Evolutionary conservation across 2,797 vertebrate genomes (phyloP), one percentile per base, ranked within the genome.

Genomic region (Anguilla obscura): DNA sequence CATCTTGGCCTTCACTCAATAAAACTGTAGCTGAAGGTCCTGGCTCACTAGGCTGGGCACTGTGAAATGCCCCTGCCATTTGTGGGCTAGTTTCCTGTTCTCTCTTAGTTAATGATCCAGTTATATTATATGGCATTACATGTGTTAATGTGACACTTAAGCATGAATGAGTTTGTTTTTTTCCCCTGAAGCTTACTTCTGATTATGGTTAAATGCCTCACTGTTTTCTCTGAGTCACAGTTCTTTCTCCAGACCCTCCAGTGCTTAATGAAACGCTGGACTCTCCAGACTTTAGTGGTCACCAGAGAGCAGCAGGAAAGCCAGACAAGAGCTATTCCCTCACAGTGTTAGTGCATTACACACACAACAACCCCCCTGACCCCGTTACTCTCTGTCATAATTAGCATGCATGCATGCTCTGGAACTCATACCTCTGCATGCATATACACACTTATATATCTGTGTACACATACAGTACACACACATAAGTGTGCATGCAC

Each of bases 161-260:
- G 63, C 36, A 83, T 50, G 58, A 66, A 50, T 54, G 52, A 50
- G 27, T 83, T 50, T 54, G 16, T 50, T 48, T 40, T 79, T 79
- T 24, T 16, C 16, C 33, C 14, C 33, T 76, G 74, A n/a, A 82
- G 40, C 18, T 82, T 50, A 50, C 5, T 24, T 16, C 66, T 76
- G 63, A 88, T 52, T 85, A 85, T 88, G 83, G 50, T 33, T 36
- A 76, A 74, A 71, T 84, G 63, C 52, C 63, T 88, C 54, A n/a
- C 12, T 48, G 45, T 27, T 82, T 83, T 74, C 85, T 48, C 85
- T 63, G 24, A 69, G 74, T 40, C 18, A 16, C 45, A 79, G 33
- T 40, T 79, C 6, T 79, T 16, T 79, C 36, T 36, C 36, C 84
- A 33, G 9, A 21, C 76, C 56, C 36, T 58, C 30, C 52, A 82